Conservation (phyloP, 1,140 invertebrate genomes). For the Meloidogyne exigua region DNA sequence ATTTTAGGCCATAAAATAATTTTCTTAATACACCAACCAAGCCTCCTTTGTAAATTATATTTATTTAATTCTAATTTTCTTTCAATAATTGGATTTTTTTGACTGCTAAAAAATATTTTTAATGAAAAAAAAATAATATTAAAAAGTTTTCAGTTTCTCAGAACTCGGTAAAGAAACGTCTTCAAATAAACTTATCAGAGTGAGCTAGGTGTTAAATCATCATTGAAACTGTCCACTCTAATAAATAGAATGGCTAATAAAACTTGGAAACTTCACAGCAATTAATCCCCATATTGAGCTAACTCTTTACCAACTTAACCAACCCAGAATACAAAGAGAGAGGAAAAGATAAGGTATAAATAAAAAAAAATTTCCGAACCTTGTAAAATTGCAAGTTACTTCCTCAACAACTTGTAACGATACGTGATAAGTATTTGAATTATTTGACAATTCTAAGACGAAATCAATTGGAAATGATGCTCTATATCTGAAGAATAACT, state of each 20-base stretch:
- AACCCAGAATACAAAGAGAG: not conserved
- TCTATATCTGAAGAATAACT: not conserved
- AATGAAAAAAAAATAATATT: not conserved
- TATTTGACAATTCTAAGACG: not conserved
- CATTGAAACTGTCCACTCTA: not conserved
- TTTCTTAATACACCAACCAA: constrained; percentile 1
- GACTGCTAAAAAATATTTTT: too few species aligned
- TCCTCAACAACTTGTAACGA: not conserved
- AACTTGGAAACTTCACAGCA: too few species aligned
- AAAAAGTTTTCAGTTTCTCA: not conserved
- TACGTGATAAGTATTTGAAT: not conserved
- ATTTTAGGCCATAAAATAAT: not conserved
- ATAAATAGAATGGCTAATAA: not conserved
- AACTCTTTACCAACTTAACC: not conserved
- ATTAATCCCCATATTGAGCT: not conserved
- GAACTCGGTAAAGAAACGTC: not conserved
- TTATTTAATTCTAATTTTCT: not conserved
- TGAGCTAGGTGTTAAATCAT: constrained; percentile 1
- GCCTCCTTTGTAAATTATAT: not conserved
- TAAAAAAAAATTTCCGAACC: not conserved
- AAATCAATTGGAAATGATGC: not conserved
- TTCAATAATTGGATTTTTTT: too few species aligned
- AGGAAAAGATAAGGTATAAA: not conserved
- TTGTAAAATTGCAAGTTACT: not conserved
- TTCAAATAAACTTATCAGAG: not conserved